Evolutionary conservation across 2,797 vertebrate genomes (phyloP).

Genomic region (Acrossocheilus wenchowensis): DNA sequence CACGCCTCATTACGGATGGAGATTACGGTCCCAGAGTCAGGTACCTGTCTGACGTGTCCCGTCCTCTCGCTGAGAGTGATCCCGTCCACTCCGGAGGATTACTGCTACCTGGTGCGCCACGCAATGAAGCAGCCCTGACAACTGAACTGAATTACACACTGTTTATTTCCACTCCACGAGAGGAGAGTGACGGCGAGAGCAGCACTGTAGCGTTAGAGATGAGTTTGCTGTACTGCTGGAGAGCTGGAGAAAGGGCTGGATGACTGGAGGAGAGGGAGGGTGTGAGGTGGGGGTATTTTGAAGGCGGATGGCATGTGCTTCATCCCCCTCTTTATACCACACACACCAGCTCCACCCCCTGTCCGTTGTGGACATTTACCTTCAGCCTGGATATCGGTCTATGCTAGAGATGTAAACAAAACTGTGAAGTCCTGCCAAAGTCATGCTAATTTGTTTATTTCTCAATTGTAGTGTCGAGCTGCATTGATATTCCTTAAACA

Average conservation of each 20-base stretch:
- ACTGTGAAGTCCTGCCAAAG: neutral
- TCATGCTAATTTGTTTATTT: neutral
- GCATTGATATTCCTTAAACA: neutral
- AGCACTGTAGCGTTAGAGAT: slow-evolving; percentile 48
- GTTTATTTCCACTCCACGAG: slow-evolving; percentile 33
- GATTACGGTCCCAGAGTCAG: slow-evolving; percentile 6
- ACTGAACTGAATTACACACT: slow-evolving; percentile 2
- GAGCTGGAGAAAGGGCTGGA: slow-evolving; percentile 15
- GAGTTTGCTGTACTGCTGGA: slow-evolving; percentile 47
- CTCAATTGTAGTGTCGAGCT: neutral
- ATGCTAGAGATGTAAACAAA: neutral
- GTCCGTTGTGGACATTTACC: slow-evolving; percentile 17
- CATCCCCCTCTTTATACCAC: slow-evolving; percentile 31
- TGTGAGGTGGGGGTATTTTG: slow-evolving; percentile 38
- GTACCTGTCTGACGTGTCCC: slow-evolving; percentile 23
- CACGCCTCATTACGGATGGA: slow-evolving; percentile 34
- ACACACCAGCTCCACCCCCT: slow-evolving; percentile 56
- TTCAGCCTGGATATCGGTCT: neutral
- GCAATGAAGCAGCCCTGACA: slow-evolving; percentile 24
- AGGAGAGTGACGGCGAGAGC: slow-evolving; percentile 43
- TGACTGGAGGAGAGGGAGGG: slow-evolving; percentile 41
- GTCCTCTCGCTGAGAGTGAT: slow-evolving; percentile 37
- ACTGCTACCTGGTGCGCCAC: slow-evolving; percentile 31
- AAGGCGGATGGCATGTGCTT: slow-evolving; percentile 33
- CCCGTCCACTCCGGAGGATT: slow-evolving; percentile 49